Evolutionary conservation across 2,888 invertebrate genomes (phyloP).

Genomic region (Aleiodes leptofemur): DNA sequence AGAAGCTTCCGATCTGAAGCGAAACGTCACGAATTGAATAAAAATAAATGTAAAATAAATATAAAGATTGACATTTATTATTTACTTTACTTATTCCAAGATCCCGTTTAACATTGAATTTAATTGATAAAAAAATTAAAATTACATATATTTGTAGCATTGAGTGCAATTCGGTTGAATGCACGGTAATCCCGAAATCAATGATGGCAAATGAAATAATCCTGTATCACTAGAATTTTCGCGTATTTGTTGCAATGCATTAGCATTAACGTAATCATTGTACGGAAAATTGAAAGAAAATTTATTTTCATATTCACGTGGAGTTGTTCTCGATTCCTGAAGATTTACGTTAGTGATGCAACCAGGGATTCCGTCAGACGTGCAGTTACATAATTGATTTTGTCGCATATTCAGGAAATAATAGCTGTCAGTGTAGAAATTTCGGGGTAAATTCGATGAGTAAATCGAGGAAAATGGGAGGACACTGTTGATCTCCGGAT

Average conservation of each 20-base stretch:
- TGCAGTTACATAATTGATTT: conserved; percentile 63
- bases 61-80: too few relatives aligned
- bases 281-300: conserved; percentile 65
- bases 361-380: conserved; percentile 43
- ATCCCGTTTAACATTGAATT: too few relatives aligned
- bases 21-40: too few relatives aligned
- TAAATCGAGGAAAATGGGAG: conserved; percentile 62
- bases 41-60: too few relatives aligned
- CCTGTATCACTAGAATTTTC: conserved; percentile 57
- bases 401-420: conserved; percentile 69
- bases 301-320: conserved; percentile 60
- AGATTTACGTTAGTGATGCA: conserved; percentile 41
- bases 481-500: conserved; percentile 52
- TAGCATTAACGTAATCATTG: conserved; percentile 64
- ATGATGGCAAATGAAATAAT: conserved; percentile 66
- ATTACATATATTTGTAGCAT: conserved; percentile 69
- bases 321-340: conserved; percentile 37
- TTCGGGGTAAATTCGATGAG: conserved; percentile 61
- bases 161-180: conserved; percentile 71
- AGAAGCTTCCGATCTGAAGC: too few relatives aligned
- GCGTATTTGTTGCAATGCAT: conserved; percentile 64
- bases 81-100: too few relatives aligned
- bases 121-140: background rate
- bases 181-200: conserved; percentile 69
- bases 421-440: conserved; percentile 66